A percentile compares a stretch with the other conserved stretches of the same genome.
These are phyloP conservation scores for Hoplostethus mediterraneus DNA, from an alignment of 2,797 vertebrate species.

Conservation along the genomic window DNA sequence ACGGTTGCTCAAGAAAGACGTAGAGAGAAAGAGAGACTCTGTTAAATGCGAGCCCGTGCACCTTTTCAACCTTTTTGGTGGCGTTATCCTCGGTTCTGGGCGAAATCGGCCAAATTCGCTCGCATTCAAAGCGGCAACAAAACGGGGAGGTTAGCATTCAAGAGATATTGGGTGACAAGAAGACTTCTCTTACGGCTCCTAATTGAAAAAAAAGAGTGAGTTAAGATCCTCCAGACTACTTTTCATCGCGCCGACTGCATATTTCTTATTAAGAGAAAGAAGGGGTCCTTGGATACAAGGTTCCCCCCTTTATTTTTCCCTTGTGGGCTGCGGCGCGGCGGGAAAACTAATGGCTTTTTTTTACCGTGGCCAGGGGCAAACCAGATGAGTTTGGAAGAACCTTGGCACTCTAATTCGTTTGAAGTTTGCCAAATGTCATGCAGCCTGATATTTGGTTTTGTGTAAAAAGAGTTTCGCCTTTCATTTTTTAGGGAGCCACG, in stretches of 20 bases:
- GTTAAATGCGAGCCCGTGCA: conserved; percentile 23
- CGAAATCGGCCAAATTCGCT: conserved; percentile 24
- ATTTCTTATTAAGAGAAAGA: conserved; percentile 61
- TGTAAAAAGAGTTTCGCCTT: conserved; percentile 75
- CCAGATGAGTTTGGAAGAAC: conserved; percentile 72
- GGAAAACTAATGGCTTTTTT: conserved; percentile 77
- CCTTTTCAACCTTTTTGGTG: conserved; percentile 39
- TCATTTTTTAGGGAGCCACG: conserved; percentile 55
- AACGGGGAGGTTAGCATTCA: conserved; percentile 36
- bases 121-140: conserved; percentile 46
- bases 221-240: conserved; percentile 53
- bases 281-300: conserved; percentile 68
- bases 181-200: conserved; percentile 34
- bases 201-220: conserved; percentile 46
- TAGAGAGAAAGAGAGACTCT: conserved; percentile 30
- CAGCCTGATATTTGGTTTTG: conserved; percentile 69
- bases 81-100: conserved; percentile 16
- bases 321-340: conserved; percentile 42
- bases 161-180: conserved; percentile 29
- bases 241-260: conserved; percentile 53
- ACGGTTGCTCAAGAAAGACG: conserved; percentile 14
- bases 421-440: conserved; percentile 76
- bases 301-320: conserved; percentile 57
- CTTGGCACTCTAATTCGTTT: conserved; percentile 73
- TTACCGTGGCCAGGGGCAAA: conserved; percentile 64